Conservation (phyloP, 2,888 invertebrate genomes). For the Cantharis lateralis region DNA sequence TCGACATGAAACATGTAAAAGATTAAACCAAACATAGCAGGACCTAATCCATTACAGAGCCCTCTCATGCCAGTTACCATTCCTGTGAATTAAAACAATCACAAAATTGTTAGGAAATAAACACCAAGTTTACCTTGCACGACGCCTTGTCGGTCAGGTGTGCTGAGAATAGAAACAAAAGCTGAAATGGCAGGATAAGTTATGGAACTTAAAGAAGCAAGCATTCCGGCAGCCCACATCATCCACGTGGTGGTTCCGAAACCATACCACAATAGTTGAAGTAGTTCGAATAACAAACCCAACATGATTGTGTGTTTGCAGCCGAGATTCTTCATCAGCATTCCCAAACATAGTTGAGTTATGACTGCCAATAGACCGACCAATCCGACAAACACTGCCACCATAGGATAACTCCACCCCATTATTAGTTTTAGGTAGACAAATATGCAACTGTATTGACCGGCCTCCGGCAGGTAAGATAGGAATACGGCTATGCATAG, state of each 20-base stretch:
- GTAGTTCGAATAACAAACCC: conserved; percentile 93
- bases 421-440: conserved; percentile 96
- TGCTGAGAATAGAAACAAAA: conserved; percentile 96
- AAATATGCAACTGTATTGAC: conserved; percentile 99
- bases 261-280: conserved; percentile 97
- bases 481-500: conserved; percentile 96
- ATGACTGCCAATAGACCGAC: conserved; percentile 95
- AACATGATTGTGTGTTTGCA: conserved; percentile 97
- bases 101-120: neutral
- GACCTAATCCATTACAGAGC: conserved; percentile 96
- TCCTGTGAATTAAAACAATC: conserved; percentile 58
- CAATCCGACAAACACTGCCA: conserved; percentile 96
- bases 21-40: conserved; percentile 97
- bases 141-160: conserved; percentile 93
- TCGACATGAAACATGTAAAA: conserved; percentile 99
- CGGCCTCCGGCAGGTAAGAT: conserved; percentile 97
- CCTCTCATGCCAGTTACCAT: conserved; percentile 99
- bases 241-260: conserved; percentile 97
- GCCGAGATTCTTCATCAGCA: conserved; percentile 75
- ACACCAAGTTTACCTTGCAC: conserved; percentile 48
- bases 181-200: conserved; percentile 99
- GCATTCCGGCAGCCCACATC: conserved; percentile 99
- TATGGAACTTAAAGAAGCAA: conserved; percentile 94
- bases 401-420: conserved; percentile 93
- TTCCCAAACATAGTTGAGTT: conserved; percentile 82